Percentiles rank a stretch among this genome's conserved stretches.
phyloP scores from a whole-genome alignment of 2,888 invertebrate genomes.

The Dicycla oo region DNA sequence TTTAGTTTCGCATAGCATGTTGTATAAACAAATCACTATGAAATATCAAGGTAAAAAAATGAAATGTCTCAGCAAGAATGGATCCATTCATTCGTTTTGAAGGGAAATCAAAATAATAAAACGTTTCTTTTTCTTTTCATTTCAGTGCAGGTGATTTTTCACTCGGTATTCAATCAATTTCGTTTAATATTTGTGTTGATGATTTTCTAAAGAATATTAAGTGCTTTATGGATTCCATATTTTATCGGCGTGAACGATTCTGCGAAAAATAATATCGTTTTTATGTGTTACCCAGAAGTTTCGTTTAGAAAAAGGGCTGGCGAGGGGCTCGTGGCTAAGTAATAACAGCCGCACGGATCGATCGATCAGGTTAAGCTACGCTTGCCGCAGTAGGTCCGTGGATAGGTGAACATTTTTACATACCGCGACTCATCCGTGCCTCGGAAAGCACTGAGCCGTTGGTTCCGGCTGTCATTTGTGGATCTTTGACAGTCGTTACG shows the following conservation, averaged over 20 bases:
- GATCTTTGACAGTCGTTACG: too few relatives aligned
- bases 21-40: conserved; percentile 59
- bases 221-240: conserved; percentile 15
- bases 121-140: conserved; percentile 59
- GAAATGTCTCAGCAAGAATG: conserved; percentile 69
- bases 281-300: not conserved
- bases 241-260: conserved; percentile 19
- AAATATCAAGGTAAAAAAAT: conserved; percentile 70
- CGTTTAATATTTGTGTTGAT: conserved; percentile 35
- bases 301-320: not conserved
- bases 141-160: conserved; percentile 60
- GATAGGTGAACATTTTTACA: too few relatives aligned
- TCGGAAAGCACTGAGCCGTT: too few relatives aligned
- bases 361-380: too few relatives aligned
- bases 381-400: too few relatives aligned
- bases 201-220: conserved; percentile 41
- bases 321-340: too few relatives aligned
- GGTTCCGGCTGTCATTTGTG: too few relatives aligned
- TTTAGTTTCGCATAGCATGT: conserved; percentile 45
- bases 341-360: too few relatives aligned
- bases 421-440: too few relatives aligned
- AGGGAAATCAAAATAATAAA: conserved; percentile 68
- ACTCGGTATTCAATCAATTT: conserved; percentile 57
- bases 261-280: not conserved
- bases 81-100: conserved; percentile 70